Conservation (phyloP, 2,113 vertebrate genomes). For the Grallaria varia region DNA sequence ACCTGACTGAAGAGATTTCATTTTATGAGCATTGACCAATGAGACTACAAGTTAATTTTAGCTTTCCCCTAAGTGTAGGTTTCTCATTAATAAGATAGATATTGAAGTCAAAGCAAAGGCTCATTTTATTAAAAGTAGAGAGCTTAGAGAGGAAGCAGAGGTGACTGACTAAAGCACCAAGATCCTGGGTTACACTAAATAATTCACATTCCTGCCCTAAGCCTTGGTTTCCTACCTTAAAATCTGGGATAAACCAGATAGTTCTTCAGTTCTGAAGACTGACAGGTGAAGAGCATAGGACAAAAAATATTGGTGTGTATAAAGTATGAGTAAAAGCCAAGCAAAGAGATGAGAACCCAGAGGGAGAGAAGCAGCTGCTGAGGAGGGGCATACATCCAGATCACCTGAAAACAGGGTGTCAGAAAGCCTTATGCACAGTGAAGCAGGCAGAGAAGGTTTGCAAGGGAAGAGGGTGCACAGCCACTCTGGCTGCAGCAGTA, state of each 20-base stretch:
- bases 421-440: background rate
- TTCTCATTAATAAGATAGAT: constrained; percentile 16
- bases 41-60: background rate
- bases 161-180: background rate
- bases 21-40: background rate
- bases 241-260: background rate
- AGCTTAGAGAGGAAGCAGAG: background rate
- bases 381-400: background rate
- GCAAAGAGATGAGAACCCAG: background rate
- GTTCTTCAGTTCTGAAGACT: background rate
- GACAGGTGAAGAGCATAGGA: background rate
- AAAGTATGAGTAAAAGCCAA: background rate
- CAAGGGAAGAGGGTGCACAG: background rate
- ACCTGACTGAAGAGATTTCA: background rate
- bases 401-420: background rate
- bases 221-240: background rate
- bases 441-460: background rate
- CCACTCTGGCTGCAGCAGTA: background rate
- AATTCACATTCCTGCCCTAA: background rate
- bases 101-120: background rate
- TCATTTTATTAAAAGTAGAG: background rate
- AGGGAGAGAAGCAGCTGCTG: background rate
- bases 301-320: background rate
- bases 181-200: background rate
- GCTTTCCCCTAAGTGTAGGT: background rate